phyloP scores from a whole-genome alignment of 1,140 invertebrate species.

The Teleogryllus occipitalis region DNA sequence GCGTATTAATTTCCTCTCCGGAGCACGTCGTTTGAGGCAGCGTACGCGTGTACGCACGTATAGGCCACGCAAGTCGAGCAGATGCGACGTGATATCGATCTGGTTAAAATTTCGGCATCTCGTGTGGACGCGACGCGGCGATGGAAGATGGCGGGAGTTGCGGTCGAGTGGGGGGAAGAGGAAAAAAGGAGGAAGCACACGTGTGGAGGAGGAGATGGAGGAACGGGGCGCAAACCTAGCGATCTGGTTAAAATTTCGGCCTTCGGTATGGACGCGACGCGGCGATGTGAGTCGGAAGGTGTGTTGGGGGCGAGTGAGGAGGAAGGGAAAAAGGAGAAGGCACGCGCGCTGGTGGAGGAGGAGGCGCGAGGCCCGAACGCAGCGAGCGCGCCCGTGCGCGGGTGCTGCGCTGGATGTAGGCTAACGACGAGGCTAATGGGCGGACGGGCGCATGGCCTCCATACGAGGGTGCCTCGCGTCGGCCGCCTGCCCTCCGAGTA shows the following conservation, averaged over 20 bases:
- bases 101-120: neutral
- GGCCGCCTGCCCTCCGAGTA: neutral
- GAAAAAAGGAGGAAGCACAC: neutral
- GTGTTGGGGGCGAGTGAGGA: too few relatives aligned
- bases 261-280: too few relatives aligned
- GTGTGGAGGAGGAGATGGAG: neutral
- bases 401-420: too few relatives aligned
- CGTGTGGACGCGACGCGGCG: neutral
- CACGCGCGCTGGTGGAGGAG: neutral
- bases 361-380: neutral
- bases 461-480: neutral
- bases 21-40: too few relatives aligned
- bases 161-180: too few relatives aligned
- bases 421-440: neutral
- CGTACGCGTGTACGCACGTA: too few relatives aligned
- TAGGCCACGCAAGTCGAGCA: too few relatives aligned
- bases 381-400: neutral
- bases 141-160: neutral
- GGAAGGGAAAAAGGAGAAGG: too few relatives aligned
- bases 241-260: too few relatives aligned
- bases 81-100: neutral
- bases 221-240: too few relatives aligned
- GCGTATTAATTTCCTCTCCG: neutral
- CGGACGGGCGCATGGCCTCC: neutral
- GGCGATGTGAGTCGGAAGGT: too few relatives aligned